A percentile compares a stretch with the other conserved stretches of the same genome.
phyloP scores from a whole-genome alignment of 1,140 invertebrate species.

The Sitophilus oryzae region DNA sequence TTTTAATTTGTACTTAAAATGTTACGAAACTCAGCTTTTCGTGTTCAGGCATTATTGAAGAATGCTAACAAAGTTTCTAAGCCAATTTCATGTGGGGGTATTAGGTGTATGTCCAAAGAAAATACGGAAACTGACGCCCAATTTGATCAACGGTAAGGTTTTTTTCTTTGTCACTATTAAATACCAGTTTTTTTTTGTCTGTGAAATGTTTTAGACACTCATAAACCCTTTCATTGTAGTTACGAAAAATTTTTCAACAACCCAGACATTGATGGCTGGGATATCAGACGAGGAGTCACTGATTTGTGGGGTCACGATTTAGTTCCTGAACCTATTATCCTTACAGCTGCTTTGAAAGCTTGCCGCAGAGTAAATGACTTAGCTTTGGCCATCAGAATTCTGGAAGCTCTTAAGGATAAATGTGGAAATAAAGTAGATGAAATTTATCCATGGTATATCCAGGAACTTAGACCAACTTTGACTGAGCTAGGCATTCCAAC shows the following conservation, averaged over 20 bases:
- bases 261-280: slow-evolving; percentile 93
- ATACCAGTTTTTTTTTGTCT: neutral
- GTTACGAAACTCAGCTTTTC: slow-evolving; percentile 33
- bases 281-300: slow-evolving; percentile 83
- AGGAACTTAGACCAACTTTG: slow-evolving; percentile 89
- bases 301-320: slow-evolving; percentile 82
- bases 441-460: slow-evolving; percentile 87
- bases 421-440: slow-evolving; percentile 72
- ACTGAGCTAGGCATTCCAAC: slow-evolving; percentile 91
- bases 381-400: slow-evolving; percentile 82
- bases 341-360: slow-evolving; percentile 84
- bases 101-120: slow-evolving; percentile 24
- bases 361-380: slow-evolving; percentile 92
- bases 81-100: neutral
- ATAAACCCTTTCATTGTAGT: slow-evolving; percentile 36
- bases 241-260: slow-evolving; percentile 84
- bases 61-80: slow-evolving; percentile 10
- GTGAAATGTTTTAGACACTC: neutral
- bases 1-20: too few species aligned
- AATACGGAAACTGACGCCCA: slow-evolving; percentile 41
- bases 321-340: slow-evolving; percentile 91
- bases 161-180: neutral
- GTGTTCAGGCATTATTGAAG: slow-evolving; percentile 29
- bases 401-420: slow-evolving; percentile 89
- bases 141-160: slow-evolving; percentile 35